phyloP scores from a whole-genome alignment of 2,113 vertebrate genomes.

The Octodon degus region DNA sequence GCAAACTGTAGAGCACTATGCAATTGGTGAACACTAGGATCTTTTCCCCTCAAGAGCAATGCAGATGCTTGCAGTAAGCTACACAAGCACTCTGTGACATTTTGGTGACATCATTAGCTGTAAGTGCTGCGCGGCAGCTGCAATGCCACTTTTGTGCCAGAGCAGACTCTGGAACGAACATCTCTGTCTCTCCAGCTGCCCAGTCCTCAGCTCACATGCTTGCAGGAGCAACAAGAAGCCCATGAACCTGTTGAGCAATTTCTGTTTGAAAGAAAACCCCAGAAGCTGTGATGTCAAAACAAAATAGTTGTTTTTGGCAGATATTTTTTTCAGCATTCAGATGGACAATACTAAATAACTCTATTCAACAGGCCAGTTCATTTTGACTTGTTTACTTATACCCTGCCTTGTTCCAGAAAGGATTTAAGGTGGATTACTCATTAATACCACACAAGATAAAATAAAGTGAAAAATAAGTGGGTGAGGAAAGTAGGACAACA shows the following conservation, averaged over 20 bases:
- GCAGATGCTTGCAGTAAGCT: not conserved
- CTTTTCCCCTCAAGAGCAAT: not conserved
- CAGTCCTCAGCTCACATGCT: not conserved
- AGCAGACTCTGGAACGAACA: not conserved
- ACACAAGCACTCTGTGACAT: not conserved
- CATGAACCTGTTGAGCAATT: conserved; percentile 51
- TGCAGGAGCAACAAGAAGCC: not conserved
- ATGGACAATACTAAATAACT: conserved; percentile 77
- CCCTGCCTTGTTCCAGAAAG: conserved; percentile 72
- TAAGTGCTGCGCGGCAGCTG: not conserved
- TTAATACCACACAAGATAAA: conserved; percentile 75
- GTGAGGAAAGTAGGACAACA: conserved; percentile 70
- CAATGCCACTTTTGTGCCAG: not conserved
- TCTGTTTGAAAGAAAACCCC: conserved; percentile 65
- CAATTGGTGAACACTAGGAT: not conserved
- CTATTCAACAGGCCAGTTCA: conserved; percentile 70
- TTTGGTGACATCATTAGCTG: not conserved
- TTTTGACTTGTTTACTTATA: conserved; percentile 79
- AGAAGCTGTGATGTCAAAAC: conserved; percentile 57
- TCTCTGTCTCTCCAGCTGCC: not conserved
- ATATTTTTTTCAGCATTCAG: conserved; percentile 58
- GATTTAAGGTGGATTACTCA: conserved; percentile 78
- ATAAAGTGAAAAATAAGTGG: conserved; percentile 75
- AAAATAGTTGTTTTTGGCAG: conserved; percentile 73
- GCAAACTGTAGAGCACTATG: not conserved